Conservation (phyloP, 2,797 vertebrate species). For the Ptychobarbus kaznakovi region DNA sequence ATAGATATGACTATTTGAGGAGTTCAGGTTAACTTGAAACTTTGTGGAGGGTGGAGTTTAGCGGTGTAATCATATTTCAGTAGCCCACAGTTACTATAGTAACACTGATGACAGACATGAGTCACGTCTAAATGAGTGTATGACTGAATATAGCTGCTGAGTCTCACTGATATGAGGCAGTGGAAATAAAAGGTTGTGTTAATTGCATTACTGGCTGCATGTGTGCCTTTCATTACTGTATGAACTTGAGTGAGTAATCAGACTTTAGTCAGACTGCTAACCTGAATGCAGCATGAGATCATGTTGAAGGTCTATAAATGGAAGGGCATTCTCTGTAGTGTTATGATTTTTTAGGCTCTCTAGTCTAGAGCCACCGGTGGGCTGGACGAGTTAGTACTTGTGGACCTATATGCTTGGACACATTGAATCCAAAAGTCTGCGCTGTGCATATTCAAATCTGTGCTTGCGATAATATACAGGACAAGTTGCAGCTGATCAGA, state of each 20-base stretch:
- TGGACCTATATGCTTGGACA: constrained; percentile 11
- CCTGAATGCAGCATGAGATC: constrained; percentile 22
- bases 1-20: neutral
- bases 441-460: neutral
- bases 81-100: constrained; percentile 16
- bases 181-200: constrained; percentile 23
- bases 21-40: neutral
- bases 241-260: constrained; percentile 30
- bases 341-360: constrained; percentile 10
- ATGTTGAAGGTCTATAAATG: constrained; percentile 33
- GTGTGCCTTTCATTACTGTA: constrained; percentile 11
- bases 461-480: too few relatives aligned
- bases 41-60: neutral
- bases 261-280: constrained; percentile 9
- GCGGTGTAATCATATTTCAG: constrained; percentile 4
- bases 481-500: neutral
- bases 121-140: constrained; percentile 12
- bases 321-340: constrained; percentile 34
- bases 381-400: neutral
- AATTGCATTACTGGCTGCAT: constrained; percentile 21
- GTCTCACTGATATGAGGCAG: constrained; percentile 21
- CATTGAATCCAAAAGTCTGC: neutral
- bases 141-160: constrained; percentile 28
- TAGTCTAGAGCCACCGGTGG: constrained; percentile 1
- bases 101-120: constrained; percentile 27